Evolutionary conservation across 2,797 vertebrate species (phyloP).

Genomic region (Poecilia wingei): DNA sequence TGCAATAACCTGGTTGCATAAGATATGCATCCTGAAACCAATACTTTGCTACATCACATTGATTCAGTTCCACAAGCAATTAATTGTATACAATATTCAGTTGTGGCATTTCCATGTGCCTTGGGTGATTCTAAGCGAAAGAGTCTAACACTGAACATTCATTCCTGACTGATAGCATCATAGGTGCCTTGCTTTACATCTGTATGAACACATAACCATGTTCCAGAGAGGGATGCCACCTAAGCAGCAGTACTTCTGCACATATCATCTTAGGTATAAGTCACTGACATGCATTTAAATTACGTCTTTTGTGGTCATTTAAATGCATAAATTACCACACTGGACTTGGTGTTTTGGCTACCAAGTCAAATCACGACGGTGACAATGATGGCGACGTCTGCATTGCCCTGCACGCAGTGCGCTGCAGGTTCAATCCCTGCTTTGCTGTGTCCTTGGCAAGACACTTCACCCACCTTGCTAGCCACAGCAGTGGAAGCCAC

Average conservation of each 20-base stretch:
- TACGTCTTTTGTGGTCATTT: background rate
- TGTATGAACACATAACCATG: background rate
- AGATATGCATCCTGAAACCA: background rate
- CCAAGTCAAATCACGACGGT: no score
- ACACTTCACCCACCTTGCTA: no score
- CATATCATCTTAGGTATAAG: background rate
- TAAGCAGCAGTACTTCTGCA: background rate
- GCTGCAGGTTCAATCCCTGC: no score
- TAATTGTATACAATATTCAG: background rate
- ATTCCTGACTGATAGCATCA: background rate
- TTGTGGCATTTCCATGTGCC: background rate
- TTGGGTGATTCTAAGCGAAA: background rate
- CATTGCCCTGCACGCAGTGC: no score
- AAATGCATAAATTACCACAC: no score
- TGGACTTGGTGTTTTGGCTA: background rate
- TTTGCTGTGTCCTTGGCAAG: no score
- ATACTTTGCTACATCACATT: background rate
- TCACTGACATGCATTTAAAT: background rate
- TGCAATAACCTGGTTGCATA: background rate
- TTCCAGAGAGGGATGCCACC: background rate
- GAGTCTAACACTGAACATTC: background rate
- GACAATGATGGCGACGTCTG: no score
- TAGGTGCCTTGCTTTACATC: background rate
- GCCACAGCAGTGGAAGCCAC: no score
- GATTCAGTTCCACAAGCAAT: background rate